Conservation (phyloP, 92 coral and sea anemone genomes). For the Metridium senile region DNA sequence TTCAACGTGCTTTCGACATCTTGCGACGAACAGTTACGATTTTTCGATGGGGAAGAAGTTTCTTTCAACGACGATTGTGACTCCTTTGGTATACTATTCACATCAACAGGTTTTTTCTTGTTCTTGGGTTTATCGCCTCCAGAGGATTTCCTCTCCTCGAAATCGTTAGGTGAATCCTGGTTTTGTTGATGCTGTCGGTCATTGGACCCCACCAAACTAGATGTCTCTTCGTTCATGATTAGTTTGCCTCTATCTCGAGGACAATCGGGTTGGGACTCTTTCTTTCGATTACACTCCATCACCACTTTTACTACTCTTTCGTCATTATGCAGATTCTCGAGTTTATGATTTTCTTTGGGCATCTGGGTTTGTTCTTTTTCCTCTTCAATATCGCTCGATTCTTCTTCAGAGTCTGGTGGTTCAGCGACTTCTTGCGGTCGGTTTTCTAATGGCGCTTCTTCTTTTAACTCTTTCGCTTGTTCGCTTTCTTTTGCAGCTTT, state of each 20-base stretch:
- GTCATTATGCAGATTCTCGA: background rate
- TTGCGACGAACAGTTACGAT: background rate
- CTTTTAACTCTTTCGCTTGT: conserved; percentile 49
- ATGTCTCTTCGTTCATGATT: conserved; percentile 26
- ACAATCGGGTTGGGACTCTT: conserved; percentile 13
- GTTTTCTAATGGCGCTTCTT: conserved; percentile 90
- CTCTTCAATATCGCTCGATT: conserved; percentile 54
- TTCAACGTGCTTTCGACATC: background rate
- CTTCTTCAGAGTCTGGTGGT: conserved; percentile 69
- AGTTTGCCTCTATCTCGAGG: conserved; percentile 31
- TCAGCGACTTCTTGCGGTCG: conserved; percentile 74
- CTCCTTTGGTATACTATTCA: background rate
- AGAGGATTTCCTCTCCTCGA: conserved; percentile 27
- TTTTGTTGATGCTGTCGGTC: conserved; percentile 48
- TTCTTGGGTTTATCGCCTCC: conserved; percentile 13
- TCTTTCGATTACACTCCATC: background rate
- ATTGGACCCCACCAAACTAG: conserved; percentile 38
- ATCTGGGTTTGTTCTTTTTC: conserved; percentile 28
- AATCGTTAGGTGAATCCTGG: conserved; percentile 36
- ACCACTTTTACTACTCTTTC: background rate
- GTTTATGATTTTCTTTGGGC: conserved; percentile 18
- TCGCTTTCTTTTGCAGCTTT: conserved; percentile 90
- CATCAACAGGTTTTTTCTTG: conserved; percentile 25
- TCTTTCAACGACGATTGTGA: conserved; percentile 7
- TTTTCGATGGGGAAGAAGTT: background rate